Base-by-base conservation (phyloP, 2,113 vertebrate species). In the Carlito syrichta region DNA sequence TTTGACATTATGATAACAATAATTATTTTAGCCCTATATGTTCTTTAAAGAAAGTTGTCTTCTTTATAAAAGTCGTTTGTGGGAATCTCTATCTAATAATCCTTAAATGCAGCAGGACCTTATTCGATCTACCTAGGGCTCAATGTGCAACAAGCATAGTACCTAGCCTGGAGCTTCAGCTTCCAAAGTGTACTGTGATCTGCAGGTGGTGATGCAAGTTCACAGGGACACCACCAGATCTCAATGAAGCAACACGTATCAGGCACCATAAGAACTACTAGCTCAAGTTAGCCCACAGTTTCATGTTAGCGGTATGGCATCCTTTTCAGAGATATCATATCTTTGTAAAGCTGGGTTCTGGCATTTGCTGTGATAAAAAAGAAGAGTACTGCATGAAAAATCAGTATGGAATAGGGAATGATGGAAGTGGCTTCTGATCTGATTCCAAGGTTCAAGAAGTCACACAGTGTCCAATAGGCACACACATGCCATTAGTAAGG, bases 1-100 rank as follows among this genome's bases (percentile, higher is more conserved):
- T 71, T 77, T 95, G 84, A 91, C 38, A 89, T 78, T 50, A 56
- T 90, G 45, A 84, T 93, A 17, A 32, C 95, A 95, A 87, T 86
- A 93, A 73, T 68, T 93, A 52, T 91, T 27, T 48, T 73, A 89
- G 62, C 54, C 45, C 50, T 50, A 82, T 19, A 69, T 54, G 35
- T 88, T 84, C 35, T 90, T 91, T 97, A 89, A 86, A 69, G 86
- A 93, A 77, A 94, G 52, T 52, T 89, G 8, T 22, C 12, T 79
- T 94, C 48, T 92, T 85, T 77, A 77, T 84, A 68, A 58, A 89
- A 68, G 32, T 8, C 62, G 60, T 17, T 48, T 93, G 30, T 82
- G 25, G 40, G 19, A 48, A 91, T 83, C 62, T 94, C 66, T 84
- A 43, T 81, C 32, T 78, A 77, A 60, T 17, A 40, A 87, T 76